Evolutionary conservation across 2,797 vertebrate genomes (phyloP).

Genomic region (Channallabes apus): DNA sequence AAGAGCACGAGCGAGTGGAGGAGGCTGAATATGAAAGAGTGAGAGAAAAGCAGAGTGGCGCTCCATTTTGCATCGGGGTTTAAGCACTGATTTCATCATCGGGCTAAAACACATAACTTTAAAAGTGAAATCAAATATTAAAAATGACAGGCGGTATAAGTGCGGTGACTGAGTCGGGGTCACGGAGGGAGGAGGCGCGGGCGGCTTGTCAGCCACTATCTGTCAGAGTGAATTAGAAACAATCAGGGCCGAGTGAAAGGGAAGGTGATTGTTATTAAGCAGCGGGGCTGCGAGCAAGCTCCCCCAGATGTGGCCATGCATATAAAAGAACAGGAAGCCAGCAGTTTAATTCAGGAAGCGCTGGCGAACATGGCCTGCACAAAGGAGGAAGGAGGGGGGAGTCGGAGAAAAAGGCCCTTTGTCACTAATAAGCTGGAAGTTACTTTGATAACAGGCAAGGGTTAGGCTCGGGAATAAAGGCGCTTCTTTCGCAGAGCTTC

Average conservation of each 20-base stretch:
- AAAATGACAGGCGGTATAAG: constrained; percentile 99
- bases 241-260: constrained; percentile 99
- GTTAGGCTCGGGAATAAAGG: constrained; percentile 82
- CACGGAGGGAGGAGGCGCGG: constrained; percentile 97
- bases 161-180: constrained; percentile 98
- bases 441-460: constrained; percentile 94
- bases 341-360: constrained; percentile 99
- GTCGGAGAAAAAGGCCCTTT: constrained; percentile 80
- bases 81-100: constrained; percentile 95
- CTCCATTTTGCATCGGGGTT: constrained; percentile 83
- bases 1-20: constrained; percentile 23
- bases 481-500: constrained; percentile 58
- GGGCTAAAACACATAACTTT: constrained; percentile 99
- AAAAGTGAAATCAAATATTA: constrained; percentile 99
- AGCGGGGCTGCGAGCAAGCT: constrained; percentile 93
- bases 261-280: constrained; percentile 99
- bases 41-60: constrained; percentile 55
- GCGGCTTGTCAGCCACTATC: constrained; percentile 99
- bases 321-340: constrained; percentile 99
- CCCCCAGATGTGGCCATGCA: constrained; percentile 99
- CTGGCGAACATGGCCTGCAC: constrained; percentile 86
- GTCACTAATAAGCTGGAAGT: constrained; percentile 97
- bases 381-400: constrained; percentile 75
- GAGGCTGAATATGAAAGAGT: constrained; percentile 45
- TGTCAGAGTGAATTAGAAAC: constrained; percentile 99